These are phyloP conservation scores for Melanotaenia maccullochi DNA, from an alignment of 2,797 vertebrate species.

Conservation along the genomic window DNA sequence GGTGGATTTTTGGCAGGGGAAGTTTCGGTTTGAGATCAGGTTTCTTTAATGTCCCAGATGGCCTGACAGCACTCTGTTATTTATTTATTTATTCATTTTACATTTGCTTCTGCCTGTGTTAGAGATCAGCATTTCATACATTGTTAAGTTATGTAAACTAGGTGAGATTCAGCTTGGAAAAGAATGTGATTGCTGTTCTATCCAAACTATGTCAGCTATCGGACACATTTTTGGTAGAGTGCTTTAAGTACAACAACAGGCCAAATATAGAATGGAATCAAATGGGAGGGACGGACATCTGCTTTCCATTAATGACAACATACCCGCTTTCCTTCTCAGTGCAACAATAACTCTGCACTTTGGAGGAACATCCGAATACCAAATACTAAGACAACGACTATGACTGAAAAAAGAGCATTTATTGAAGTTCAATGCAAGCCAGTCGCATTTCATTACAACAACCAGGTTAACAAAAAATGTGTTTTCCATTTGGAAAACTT, in stretches of 20 bases:
- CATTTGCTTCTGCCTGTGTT: constrained; percentile 10
- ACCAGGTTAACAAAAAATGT: constrained; percentile 53
- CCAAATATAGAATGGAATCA: constrained; percentile 45
- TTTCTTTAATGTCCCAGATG: constrained; percentile 50
- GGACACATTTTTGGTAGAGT: constrained; percentile 21
- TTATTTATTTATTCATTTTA: constrained; percentile 22
- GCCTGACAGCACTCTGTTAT: constrained; percentile 31
- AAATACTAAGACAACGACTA: constrained; percentile 15
- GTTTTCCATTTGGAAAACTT: constrained; percentile 30
- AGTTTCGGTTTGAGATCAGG: constrained; percentile 59
- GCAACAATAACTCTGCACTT: constrained; percentile 23
- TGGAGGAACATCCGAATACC: constrained; percentile 28
- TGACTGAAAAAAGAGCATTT: constrained; percentile 52
- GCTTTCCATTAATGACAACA: constrained; percentile 61
- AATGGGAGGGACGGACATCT: constrained; percentile 57
- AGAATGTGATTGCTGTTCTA: neutral
- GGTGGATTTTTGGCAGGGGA: constrained; percentile 44
- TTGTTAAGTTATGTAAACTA: neutral
- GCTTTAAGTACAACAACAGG: constrained; percentile 9
- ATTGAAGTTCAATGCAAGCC: constrained; percentile 80
- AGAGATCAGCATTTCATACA: neutral
- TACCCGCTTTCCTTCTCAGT: constrained; percentile 37
- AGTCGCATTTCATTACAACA: constrained; percentile 81
- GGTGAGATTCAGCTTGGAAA: neutral
- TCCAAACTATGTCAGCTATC: constrained; percentile 5